phyloP scores from a whole-genome alignment of 2,888 invertebrate species.

The Exephanes ischioxanthus region DNA sequence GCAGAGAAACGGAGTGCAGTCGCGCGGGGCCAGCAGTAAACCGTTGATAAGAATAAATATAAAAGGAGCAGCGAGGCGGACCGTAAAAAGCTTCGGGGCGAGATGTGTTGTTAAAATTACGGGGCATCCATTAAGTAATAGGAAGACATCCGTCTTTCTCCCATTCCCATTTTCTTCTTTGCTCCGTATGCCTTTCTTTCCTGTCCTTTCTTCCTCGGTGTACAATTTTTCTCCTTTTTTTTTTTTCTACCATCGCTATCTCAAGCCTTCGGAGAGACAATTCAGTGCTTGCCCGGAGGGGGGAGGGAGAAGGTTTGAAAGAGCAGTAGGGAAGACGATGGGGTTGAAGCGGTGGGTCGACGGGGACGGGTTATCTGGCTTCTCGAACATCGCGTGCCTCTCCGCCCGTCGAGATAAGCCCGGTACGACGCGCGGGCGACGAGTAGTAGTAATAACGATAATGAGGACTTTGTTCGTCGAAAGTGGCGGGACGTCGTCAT shows the following conservation, averaged over 20 bases:
- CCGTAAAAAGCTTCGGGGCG: conserved; percentile 37
- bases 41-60: conserved; percentile 53
- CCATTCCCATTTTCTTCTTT: conserved; percentile 34
- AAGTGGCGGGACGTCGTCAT: conserved; percentile 69
- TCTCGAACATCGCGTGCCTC: conserved; percentile 74
- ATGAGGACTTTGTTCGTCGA: conserved; percentile 71
- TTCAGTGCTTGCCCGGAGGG: background rate
- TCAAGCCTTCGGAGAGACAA: conserved; percentile 30
- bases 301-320: background rate
- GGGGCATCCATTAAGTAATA: conserved; percentile 45
- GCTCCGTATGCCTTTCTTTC: background rate
- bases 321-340: background rate
- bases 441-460: conserved; percentile 71
- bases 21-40: conserved; percentile 30
- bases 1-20: background rate
- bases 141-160: conserved; percentile 27
- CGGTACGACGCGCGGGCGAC: conserved; percentile 50
- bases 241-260: conserved; percentile 33
- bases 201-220: background rate
- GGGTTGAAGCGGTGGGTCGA: conserved; percentile 55
- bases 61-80: conserved; percentile 37
- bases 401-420: conserved; percentile 70
- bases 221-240: background rate
- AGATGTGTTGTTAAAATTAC: conserved; percentile 54
- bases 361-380: conserved; percentile 70